Conservation (phyloP, 2,888 invertebrate genomes). For the Drosophila nigritarsus region DNA sequence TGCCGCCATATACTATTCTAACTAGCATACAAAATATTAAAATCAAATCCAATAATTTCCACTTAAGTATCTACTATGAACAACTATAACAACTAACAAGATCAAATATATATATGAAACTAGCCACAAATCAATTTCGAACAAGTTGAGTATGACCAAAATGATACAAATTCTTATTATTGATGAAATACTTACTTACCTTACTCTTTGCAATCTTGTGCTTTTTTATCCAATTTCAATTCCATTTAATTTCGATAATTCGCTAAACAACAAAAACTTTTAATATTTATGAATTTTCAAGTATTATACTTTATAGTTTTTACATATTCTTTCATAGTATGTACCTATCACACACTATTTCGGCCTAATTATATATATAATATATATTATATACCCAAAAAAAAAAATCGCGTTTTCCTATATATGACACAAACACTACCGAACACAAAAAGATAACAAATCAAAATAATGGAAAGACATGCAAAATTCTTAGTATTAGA, state of each 20-base stretch:
- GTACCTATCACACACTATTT: conserved; percentile 34
- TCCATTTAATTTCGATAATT: conserved; percentile 55
- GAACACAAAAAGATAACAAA: conserved; percentile 18
- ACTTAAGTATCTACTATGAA: conserved; percentile 45
- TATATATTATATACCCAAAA: conserved; percentile 2
- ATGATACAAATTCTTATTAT: conserved; percentile 64
- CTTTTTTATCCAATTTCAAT: conserved; percentile 64
- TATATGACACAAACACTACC: conserved; percentile 34
- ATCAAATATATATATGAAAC: conserved; percentile 25
- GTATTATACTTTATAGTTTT: conserved; percentile 22
- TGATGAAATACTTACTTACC: conserved; percentile 31
- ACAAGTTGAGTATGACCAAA: conserved; percentile 78
- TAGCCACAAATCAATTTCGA: conserved; percentile 65
- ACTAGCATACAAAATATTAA: conserved; percentile 52
- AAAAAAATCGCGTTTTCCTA: conserved; percentile 43
- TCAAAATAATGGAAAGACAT: conserved; percentile 13
- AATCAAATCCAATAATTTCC: conserved; percentile 40
- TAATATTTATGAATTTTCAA: conserved; percentile 18
- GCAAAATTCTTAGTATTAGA: conserved; percentile 49
- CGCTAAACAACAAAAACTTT: conserved; percentile 38
- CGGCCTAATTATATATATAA: too few relatives aligned
- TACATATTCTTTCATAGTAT: conserved; percentile 27
- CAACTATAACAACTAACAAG: conserved; percentile 40
- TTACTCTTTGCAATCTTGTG: conserved; percentile 64
- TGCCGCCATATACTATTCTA: conserved; percentile 60